A percentile compares a stretch with the other conserved stretches of the same genome.
Conservation (phyloP, 2,113 vertebrate genomes). For the Spea bombifrons region DNA sequence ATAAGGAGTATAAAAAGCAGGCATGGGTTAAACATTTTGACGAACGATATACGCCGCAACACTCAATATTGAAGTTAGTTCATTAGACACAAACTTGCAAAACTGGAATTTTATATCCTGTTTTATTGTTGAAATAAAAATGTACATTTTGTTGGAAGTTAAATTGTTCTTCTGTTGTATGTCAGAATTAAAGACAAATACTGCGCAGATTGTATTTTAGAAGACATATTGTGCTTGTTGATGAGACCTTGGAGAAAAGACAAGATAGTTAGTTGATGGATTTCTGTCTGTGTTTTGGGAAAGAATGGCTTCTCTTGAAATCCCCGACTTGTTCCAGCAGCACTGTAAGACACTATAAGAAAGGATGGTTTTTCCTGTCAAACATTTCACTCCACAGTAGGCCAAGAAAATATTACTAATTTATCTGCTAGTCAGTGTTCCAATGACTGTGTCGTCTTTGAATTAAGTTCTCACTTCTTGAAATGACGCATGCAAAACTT, state of each 20-base stretch:
- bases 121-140: not conserved
- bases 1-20: too few species aligned
- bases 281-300: not conserved
- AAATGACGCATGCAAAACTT: not conserved
- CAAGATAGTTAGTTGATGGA: constrained; percentile 4
- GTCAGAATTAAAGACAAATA: constrained; percentile 8
- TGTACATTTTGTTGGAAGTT: not conserved
- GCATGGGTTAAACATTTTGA: too few species aligned
- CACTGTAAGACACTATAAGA: constrained; percentile 3
- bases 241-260: constrained; percentile 17
- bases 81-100: not conserved
- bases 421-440: not conserved
- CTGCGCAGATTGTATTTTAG: constrained; percentile 2
- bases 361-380: constrained; percentile 19
- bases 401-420: constrained; percentile 16
- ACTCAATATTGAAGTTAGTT: too few species aligned
- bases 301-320: constrained; percentile 9
- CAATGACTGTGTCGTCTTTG: constrained; percentile 9
- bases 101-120: not conserved
- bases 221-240: constrained; percentile 9
- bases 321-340: not conserved
- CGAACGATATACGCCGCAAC: too few species aligned
- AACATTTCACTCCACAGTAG: constrained; percentile 11
- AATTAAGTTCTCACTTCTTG: constrained; percentile 6
- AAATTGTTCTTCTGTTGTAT: not conserved